Conservation (phyloP, 2,888 invertebrate genomes). For the Syritta pipiens region DNA sequence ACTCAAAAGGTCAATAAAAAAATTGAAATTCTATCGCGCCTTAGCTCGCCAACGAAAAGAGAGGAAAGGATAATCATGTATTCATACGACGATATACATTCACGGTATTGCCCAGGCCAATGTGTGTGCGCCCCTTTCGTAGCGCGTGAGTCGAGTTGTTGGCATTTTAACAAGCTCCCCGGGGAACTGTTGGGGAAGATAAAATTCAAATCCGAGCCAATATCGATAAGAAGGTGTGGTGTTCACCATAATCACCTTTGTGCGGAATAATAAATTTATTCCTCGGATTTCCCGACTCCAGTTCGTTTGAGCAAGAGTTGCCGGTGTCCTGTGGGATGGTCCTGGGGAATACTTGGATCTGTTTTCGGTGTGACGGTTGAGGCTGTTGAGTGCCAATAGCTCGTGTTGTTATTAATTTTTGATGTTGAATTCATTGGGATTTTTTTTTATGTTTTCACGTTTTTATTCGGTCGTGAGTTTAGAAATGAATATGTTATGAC, state of each 20-base stretch:
- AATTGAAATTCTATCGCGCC: too few species aligned
- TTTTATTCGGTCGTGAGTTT: conserved; percentile 53
- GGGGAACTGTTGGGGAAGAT: conserved; percentile 64
- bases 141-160: conserved; percentile 56
- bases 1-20: neutral
- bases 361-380: neutral
- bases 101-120: conserved; percentile 30
- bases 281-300: conserved; percentile 63
- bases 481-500: conserved; percentile 39
- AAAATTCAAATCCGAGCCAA: conserved; percentile 70
- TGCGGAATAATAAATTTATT: conserved; percentile 69
- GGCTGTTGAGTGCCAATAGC: conserved; percentile 56
- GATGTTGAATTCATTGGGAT: conserved; percentile 62
- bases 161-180: conserved; percentile 69
- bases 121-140: conserved; percentile 16
- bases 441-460: conserved; percentile 62
- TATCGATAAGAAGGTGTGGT: conserved; percentile 70
- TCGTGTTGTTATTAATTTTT: conserved; percentile 65
- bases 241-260: conserved; percentile 69
- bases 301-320: conserved; percentile 7
- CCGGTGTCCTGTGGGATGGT: conserved; percentile 3
- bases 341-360: conserved; percentile 42
- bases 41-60: neutral
- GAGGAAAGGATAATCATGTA: conserved; percentile 60
- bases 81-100: conserved; percentile 56